phyloP scores from a whole-genome alignment of 1,140 invertebrate species.

The Bombus pyrosoma region DNA sequence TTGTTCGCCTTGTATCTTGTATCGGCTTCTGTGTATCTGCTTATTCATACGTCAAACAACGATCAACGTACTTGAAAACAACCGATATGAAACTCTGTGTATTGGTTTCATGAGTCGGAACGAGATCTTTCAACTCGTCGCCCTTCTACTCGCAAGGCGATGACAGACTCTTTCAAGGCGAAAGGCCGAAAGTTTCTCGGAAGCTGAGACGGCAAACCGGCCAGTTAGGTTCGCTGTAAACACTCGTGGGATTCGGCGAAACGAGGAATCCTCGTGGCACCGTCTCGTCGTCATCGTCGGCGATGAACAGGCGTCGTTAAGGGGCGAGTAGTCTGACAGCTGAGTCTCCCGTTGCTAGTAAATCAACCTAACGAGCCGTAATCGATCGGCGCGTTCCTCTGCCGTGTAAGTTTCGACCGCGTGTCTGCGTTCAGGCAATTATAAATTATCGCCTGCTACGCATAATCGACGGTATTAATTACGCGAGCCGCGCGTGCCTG shows the following conservation, averaged over 20 bases:
- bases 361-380: slow-evolving; percentile 43
- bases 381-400: slow-evolving; percentile 37
- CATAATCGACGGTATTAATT: slow-evolving; percentile 48
- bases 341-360: slow-evolving; percentile 14
- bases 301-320: slow-evolving; percentile 19
- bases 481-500: not conserved
- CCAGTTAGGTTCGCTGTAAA: not conserved
- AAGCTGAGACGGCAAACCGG: too few relatives aligned
- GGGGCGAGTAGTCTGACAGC: slow-evolving; percentile 10
- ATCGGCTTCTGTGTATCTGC: too few relatives aligned
- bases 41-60: too few relatives aligned
- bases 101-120: too few relatives aligned
- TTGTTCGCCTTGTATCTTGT: too few relatives aligned
- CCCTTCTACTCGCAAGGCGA: too few relatives aligned
- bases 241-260: not conserved
- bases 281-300: too few relatives aligned
- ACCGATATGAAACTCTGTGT: too few relatives aligned
- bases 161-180: not conserved
- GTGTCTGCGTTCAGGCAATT: slow-evolving; percentile 10
- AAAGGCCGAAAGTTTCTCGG: too few relatives aligned
- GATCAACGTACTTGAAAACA: too few relatives aligned
- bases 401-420: not conserved
- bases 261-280: not conserved
- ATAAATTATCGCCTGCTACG: slow-evolving; percentile 39
- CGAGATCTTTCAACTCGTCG: too few relatives aligned